These are phyloP conservation scores for Melanostoma mellinum DNA, from an alignment of 2,888 invertebrate species.

Conservation along the genomic window DNA sequence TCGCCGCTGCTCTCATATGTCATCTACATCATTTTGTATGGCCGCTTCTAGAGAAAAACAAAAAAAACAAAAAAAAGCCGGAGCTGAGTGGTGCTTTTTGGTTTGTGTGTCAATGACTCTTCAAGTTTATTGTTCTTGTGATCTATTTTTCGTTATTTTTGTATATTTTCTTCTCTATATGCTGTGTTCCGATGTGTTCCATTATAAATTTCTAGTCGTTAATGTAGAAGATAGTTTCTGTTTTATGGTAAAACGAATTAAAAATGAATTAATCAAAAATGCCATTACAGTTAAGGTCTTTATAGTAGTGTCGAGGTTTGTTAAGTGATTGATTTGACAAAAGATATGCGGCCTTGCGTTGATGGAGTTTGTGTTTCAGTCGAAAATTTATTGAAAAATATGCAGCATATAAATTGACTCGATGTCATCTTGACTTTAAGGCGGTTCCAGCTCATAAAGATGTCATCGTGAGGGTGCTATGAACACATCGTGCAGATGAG, in stretches of 20 bases:
- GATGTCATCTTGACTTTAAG: too few species aligned
- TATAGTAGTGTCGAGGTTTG: conserved; percentile 4
- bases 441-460: too few species aligned
- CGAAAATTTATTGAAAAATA: conserved; percentile 12
- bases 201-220: not conserved
- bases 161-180: conserved; percentile 8
- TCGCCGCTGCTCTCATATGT: conserved; percentile 21
- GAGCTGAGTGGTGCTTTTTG: conserved; percentile 8
- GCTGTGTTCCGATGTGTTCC: conserved; percentile 1
- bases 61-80: conserved; percentile 1
- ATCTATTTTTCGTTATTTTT: conserved; percentile 24
- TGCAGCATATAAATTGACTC: conserved; percentile 14
- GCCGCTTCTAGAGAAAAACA: not conserved
- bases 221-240: not conserved
- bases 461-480: too few species aligned
- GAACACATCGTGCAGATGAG: too few species aligned
- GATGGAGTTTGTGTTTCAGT: not conserved
- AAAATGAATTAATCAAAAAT: conserved; percentile 36
- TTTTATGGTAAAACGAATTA: conserved; percentile 19
- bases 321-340: conserved; percentile 24
- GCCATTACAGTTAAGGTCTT: not conserved
- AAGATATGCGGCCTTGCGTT: conserved; percentile 13
- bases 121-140: conserved; percentile 35
- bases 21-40: conserved; percentile 10
- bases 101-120: conserved; percentile 66